Percentiles rank a stretch among this genome's conserved stretches.
Evolutionary conservation across 2,113 vertebrate species (phyloP).

Genomic region (Felis catus): F.catus_Fca126_mat1.0 CM031420.1:115583501-115584000

Average conservation of each 20-base stretch:
- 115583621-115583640: not conserved
- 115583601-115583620: not conserved
- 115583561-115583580: not conserved
- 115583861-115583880: not conserved
- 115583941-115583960: not conserved
- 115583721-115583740: not conserved
- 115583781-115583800: not conserved
- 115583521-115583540: not conserved
- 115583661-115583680: not conserved
- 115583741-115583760: not conserved
- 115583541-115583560: not conserved
- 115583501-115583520: not conserved
- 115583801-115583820: not conserved
- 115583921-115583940: not conserved
- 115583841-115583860: not conserved
- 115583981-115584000: not conserved
- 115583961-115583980: not conserved
- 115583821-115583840: not conserved
- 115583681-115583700: not conserved
- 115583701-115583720: not conserved
- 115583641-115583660: not conserved
- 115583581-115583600: not conserved
- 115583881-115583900: not conserved
- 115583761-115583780: not conserved
- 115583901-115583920: not conserved